Evolutionary conservation across 2,113 vertebrate genomes (phyloP).

Genomic region (Neotoma lepida): DNA sequence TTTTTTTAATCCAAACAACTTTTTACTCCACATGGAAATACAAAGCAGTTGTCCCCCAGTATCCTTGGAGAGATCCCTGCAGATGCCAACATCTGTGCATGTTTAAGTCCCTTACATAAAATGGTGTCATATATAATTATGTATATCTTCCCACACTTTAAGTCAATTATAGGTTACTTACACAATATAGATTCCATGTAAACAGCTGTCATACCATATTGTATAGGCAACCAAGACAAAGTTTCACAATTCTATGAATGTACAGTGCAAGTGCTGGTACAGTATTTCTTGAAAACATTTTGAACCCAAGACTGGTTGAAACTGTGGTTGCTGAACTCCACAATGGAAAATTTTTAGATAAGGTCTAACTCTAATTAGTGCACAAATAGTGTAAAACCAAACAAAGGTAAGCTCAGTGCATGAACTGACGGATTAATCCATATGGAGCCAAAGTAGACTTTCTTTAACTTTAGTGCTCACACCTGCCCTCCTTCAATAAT

Average conservation of each 20-base stretch:
- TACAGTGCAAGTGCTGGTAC: not conserved
- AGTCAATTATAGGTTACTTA: not conserved
- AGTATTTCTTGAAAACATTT: not conserved
- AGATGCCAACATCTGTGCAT: not conserved
- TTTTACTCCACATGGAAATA: conserved; percentile 41
- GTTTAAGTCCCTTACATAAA: not conserved
- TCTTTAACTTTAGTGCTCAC: conserved; percentile 35
- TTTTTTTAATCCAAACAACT: not conserved
- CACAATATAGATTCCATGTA: not conserved
- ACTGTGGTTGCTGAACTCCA: not conserved
- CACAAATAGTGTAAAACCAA: conserved; percentile 9
- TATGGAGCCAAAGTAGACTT: conserved; percentile 12
- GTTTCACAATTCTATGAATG: not conserved
- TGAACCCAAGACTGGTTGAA: not conserved
- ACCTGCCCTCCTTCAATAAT: not conserved
- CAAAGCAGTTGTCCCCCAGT: not conserved
- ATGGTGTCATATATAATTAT: not conserved
- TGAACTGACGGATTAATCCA: not conserved
- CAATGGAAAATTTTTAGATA: not conserved
- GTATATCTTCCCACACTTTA: not conserved
- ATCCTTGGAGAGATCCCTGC: not conserved
- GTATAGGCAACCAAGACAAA: not conserved
- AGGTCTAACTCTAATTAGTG: not conserved
- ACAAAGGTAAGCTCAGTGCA: conserved; percentile 23
- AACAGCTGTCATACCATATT: not conserved